Evolutionary conservation across 1,140 invertebrate genomes (phyloP), one percentile per base, ranked within the genome.

Genomic region (Cydia amplana): DNA sequence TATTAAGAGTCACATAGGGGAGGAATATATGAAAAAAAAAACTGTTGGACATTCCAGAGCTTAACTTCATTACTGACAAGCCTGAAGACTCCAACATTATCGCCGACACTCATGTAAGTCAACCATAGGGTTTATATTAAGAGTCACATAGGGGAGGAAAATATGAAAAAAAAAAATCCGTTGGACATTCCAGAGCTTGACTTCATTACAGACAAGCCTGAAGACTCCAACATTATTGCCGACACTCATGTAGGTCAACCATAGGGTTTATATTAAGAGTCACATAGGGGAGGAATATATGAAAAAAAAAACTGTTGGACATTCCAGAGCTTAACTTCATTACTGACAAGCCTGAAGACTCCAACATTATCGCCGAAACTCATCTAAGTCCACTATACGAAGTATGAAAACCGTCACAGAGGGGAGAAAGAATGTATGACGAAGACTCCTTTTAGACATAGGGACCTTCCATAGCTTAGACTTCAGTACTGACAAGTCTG

Each of bases 11-110:
- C 93, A 1, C 25, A 25, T 25, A 25, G 3, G 25, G 25, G 40
- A 51, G 28, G 95, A 96, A 36, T 6, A 96, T 88, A 95, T 96
- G 79, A 99, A 99, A 86, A 96, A 97, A 86, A 97, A 96, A n/a
- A n/a, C n/a, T 0, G 94, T 97, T 60, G 95, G 99, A 99, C 90
- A 91, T 96, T 16, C 94, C 94, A 3, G 91, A 93, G 28, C 93
- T 99, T 14, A 98, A 99, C 90, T 96, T 97, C 84, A 98, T 97
- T 75, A 96, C 95, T 82, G 96, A 97, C 88, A 95, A 95, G 82
- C 95, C 96, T 10, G 93, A 94, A 74, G 95, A 97, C 80, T 89
- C 85, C n/a, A 92, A 92, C 67, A 91, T 95, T 74, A 93, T 93
- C 70, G 93, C 95, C 23, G 94, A 96, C 88, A 95, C 94, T 74